A percentile compares a stretch with the other conserved stretches of the same genome.
Evolutionary conservation across 2,113 vertebrate genomes (phyloP).

Genomic region (Dipodomys stephensi): DNA sequence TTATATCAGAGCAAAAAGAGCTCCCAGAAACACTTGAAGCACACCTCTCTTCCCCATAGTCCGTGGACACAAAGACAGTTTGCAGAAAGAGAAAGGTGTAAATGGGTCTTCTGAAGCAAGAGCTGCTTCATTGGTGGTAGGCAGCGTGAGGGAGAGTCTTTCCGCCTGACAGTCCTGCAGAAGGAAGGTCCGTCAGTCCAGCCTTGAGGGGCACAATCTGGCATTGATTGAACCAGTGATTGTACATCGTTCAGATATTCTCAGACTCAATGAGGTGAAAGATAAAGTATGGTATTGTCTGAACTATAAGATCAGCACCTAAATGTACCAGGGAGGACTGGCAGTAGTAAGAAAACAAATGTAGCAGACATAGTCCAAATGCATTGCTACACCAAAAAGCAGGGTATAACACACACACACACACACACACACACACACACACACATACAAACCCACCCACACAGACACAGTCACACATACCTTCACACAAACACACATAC

Average conservation of each 20-base stretch:
- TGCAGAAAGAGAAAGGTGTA: background rate
- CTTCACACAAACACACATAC: background rate
- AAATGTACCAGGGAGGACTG: rapidly evolving
- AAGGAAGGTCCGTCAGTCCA: rapidly evolving
- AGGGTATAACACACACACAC: background rate
- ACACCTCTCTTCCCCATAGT: too few relatives aligned
- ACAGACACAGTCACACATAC: rapidly evolving
- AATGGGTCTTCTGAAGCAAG: background rate
- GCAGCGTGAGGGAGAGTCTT: rapidly evolving
- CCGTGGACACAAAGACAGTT: background rate
- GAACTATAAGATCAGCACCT: rapidly evolving
- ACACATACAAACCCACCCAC: background rate
- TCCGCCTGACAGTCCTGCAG: too few relatives aligned
- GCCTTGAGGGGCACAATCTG: background rate
- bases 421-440: too few relatives aligned
- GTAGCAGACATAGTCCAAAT: rapidly evolving
- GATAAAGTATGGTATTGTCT: rapidly evolving
- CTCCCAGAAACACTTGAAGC: background rate
- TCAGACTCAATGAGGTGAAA: rapidly evolving
- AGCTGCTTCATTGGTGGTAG: background rate
- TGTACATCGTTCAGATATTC: background rate
- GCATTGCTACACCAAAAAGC: background rate
- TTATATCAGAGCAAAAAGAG: rapidly evolving
- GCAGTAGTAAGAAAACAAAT: background rate
- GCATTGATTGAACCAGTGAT: rapidly evolving